These are phyloP conservation scores for Orbicella faveolata DNA, from an alignment of 64 coral and sea anemone species.

Conservation along the genomic window DNA sequence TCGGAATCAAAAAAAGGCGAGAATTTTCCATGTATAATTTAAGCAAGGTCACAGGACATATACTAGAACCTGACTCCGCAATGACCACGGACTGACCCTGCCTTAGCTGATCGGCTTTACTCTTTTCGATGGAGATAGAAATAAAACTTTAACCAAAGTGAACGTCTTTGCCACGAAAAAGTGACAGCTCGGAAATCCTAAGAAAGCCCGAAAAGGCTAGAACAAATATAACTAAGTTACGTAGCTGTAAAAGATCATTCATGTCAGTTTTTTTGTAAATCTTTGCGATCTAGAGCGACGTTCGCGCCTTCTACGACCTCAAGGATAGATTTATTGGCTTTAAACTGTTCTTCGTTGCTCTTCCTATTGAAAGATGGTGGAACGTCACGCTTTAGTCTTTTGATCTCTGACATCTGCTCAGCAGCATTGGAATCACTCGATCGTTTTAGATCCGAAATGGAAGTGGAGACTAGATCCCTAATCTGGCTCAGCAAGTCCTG, in stretches of 20 bases:
- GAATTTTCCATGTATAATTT: background rate
- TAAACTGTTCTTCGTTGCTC: slow-evolving; percentile 45
- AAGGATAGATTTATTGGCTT: slow-evolving; percentile 10
- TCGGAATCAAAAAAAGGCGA: background rate
- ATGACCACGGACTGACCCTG: slow-evolving; percentile 37
- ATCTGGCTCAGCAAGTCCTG: too few species aligned
- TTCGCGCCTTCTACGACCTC: background rate
- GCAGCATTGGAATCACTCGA: background rate
- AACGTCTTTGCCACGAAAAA: slow-evolving; percentile 28
- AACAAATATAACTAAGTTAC: slow-evolving; percentile 16
- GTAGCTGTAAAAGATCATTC: background rate
- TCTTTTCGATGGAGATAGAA: slow-evolving; percentile 43
- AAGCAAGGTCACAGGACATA: slow-evolving; percentile 8
- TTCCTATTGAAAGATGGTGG: slow-evolving; percentile 8
- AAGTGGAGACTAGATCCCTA: background rate
- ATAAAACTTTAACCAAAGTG: slow-evolving; percentile 17
- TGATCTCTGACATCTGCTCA: slow-evolving; percentile 16
- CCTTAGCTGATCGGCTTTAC: slow-evolving; percentile 60
- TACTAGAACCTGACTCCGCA: slow-evolving; percentile 24
- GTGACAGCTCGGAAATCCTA: slow-evolving; percentile 17
- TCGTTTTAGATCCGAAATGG: background rate
- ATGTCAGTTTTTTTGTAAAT: background rate
- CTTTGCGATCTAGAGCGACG: background rate
- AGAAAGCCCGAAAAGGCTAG: slow-evolving; percentile 52
- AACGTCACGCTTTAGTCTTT: slow-evolving; percentile 13